Percentiles rank a stretch among this genome's conserved stretches.
These are phyloP conservation scores for Trachelipus rathkii DNA, from an alignment of 1,140 invertebrate species.

Conservation along the genomic window DNA sequence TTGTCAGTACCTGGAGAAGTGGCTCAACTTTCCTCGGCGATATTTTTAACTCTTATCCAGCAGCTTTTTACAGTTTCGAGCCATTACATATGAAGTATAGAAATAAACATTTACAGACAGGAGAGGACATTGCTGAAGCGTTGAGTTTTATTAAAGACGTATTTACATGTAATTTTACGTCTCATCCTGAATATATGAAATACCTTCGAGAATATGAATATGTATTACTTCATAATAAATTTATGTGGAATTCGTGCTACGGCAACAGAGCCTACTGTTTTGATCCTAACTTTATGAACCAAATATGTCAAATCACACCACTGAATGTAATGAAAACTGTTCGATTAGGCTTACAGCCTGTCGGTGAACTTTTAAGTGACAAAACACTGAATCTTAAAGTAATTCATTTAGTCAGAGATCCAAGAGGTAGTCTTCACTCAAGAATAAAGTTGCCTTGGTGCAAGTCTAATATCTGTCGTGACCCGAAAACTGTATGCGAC, in stretches of 20 bases:
- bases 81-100: slow-evolving; percentile 36
- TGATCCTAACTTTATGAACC: slow-evolving; percentile 32
- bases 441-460: slow-evolving; percentile 41
- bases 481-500: slow-evolving; percentile 34
- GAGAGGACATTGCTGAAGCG: slow-evolving; percentile 24
- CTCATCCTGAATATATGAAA: slow-evolving; percentile 28
- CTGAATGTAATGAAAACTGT: slow-evolving; percentile 42
- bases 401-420: slow-evolving; percentile 40
- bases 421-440: slow-evolving; percentile 40
- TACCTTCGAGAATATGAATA: slow-evolving; percentile 37
- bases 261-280: slow-evolving; percentile 36
- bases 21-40: slow-evolving; percentile 43
- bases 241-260: slow-evolving; percentile 34
- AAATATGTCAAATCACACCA: slow-evolving; percentile 32
- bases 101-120: slow-evolving; percentile 38
- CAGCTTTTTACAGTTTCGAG: slow-evolving; percentile 42
- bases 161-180: slow-evolving; percentile 33
- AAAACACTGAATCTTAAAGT: slow-evolving; percentile 35
- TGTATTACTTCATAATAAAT: slow-evolving; percentile 34
- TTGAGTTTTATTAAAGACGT: slow-evolving; percentile 28
- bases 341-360: slow-evolving; percentile 33
- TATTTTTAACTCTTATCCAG: slow-evolving; percentile 39
- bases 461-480: slow-evolving; percentile 31
- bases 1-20: slow-evolving; percentile 43
- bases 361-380: slow-evolving; percentile 35